Evolutionary conservation across 2,888 invertebrate genomes (phyloP), one percentile per base, ranked within the genome.

Genomic region (Eilema griseolum): DNA sequence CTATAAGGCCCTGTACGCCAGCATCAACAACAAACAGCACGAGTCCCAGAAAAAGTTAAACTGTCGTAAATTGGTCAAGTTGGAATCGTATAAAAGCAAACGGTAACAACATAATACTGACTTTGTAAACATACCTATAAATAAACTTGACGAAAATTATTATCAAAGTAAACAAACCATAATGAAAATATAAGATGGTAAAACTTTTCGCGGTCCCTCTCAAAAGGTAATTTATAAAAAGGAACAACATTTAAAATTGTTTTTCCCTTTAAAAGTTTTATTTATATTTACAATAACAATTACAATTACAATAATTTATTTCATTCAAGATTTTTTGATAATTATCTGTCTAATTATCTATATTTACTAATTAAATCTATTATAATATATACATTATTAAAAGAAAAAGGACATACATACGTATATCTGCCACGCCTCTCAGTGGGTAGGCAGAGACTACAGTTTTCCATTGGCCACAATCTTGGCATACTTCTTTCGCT

Each of bases 151-250:
- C n/a, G 16, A 16, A 23, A 37, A 62, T 7, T 37, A 11, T 61
- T 61, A 5, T n/a, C 33, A 37, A 24, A 62, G 60, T 26, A 46
- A 65, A 46, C 11, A 20, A 61, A 46, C 3, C 46, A 67, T 67
- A 52, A 31, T 24, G 23, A 61, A 56, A 61, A 70, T 61, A 56
- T 65, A 16, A 52, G 46, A 67, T 57, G 24, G n/a, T 62, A 59
- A 60, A 59, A 67, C 63, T 66, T 62, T 63, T 33, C 12, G 52
- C 24, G 37, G 66, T 59, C 28, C 33, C n/a, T 12, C 20, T 52
- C 60, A 60, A 63, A 64, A 66, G 64, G 67, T 60, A 67, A 71
- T 71, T 71, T 67, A 52, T 67, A 61, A 71, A 71, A 66, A 71
- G 63, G 60, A 67, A n/a, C n/a, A 67, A 60, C 71, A 64, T 52